Base-by-base conservation (phyloP, 2,797 vertebrate species). In the Lagodon rhomboides region DNA sequence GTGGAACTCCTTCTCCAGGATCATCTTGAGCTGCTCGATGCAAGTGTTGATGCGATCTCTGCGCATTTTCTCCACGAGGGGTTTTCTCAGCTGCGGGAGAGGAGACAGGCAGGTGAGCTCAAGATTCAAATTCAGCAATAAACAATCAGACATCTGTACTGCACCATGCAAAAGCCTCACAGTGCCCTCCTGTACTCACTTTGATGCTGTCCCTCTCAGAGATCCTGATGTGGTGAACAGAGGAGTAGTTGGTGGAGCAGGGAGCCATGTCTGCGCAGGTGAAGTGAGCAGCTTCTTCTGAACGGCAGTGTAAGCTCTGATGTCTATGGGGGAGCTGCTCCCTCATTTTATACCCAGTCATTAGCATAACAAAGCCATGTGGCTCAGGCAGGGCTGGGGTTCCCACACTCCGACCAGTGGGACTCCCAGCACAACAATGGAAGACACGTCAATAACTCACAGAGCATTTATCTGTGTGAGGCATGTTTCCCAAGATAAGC, bases 361-460 rank as follows among this genome's bases (percentile, higher is more conserved):
- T 95, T 95, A 94, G 78, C 95, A 95, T 95, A 87, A 95, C 91
- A 96, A 95, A 95, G 93, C 80, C 86, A 79, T 89, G 87, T 91
- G 93, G 88, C 92, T 89, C 77, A 89, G 89, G 88, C 82, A 76
- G 81, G 78, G 92, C 92, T 94, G 88, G 92, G 94, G 94, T 96
- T 96, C 95, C 95, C 95, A 96, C 95, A 96, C 93, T 95, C 94
- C 43, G 86, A 92, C 91, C 93, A 89, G 91, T 94, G 92, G 91
- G 92, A 89, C 85, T 91, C 90, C 89, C 91, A 84, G 72, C 54
- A 63, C 91, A 92, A 95, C 94, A 95, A 95, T 94, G 80, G 88
- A 49, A 76, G 91, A 89, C 89, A 87, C 76, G 92, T 91, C 94
- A 92, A 92, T 94, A 92, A 92, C 91, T 93, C 93, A 94, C 10